These are phyloP conservation scores for Andrena minutula DNA, from an alignment of 2,888 invertebrate species.

Conservation along the genomic window DNA sequence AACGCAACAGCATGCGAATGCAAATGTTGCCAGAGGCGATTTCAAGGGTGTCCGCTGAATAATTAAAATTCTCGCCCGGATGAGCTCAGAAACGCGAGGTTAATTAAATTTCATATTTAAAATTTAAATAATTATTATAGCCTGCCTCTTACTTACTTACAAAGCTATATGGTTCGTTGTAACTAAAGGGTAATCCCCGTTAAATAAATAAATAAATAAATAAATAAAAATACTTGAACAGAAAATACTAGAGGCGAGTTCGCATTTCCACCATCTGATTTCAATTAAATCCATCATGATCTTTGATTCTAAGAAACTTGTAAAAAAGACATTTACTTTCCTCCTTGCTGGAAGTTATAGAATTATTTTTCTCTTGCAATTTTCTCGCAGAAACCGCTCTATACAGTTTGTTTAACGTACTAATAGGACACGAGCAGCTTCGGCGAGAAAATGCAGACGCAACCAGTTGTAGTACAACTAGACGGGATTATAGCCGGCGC, in stretches of 20 bases:
- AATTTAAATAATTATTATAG: no score
- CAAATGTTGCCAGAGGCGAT: neutral
- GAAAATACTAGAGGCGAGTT: neutral
- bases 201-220: neutral
- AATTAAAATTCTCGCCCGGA: neutral
- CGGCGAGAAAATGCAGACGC: constrained; percentile 1
- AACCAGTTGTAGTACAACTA: neutral
- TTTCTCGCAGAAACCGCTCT: neutral
- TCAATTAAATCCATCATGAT: neutral
- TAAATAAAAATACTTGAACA: neutral
- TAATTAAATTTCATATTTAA: no score
- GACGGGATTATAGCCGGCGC: neutral
- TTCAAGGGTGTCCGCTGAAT: neutral
- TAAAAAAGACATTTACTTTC: neutral
- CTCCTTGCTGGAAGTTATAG: neutral
- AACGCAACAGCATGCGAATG: neutral
- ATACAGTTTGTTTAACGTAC: neutral
- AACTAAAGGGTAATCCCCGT: neutral
- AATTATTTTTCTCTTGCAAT: neutral
- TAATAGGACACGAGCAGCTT: neutral
- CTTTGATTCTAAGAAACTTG: no score
- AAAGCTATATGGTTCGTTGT: neutral
- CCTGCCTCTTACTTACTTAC: no score
- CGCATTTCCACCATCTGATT: neutral
- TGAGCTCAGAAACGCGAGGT: neutral